Evolutionary conservation across 2,797 vertebrate genomes (phyloP), one percentile per base, ranked within the genome.

Genomic region (Myiothlypis chrysogaster): DNA sequence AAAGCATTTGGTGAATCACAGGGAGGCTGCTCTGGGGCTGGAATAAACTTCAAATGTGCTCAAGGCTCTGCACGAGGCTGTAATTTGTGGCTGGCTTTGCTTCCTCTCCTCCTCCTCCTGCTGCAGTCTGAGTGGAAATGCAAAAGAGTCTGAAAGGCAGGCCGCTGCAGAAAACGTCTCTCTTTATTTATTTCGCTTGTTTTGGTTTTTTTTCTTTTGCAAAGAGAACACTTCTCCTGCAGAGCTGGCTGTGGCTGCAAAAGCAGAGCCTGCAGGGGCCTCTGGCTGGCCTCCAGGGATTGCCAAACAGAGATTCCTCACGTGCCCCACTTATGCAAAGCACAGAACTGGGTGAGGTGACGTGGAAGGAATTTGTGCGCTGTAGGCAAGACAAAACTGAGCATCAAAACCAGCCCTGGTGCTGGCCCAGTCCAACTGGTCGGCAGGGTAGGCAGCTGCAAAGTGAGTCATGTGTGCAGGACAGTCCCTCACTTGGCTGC

Each of bases 211-310:
- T 44, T 35, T 8, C 18, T 63, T 63, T 56, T 28, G 5, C 43
- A 35, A 50, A 30, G 27, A 80, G 34, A 91, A 25, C 22, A 2
- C 6, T 81, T 75, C 18, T 89, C 52, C 75, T 0, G 10, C 39
- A 19, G 65, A 84, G 64, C 50, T 83, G 75, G 53, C 47, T 82
- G 80, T 0, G 1, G 44, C 82, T 85, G 85, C 76, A 91, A 91
- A 91, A 91, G 2, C 77, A 79, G 86, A 73, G 93, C 88, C 94
- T 79, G 80, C 88, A 89, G 90, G 91, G 89, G 89, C 82, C 92
- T 85, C 93, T 95, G 94, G 89, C 94, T 61, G 53, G 39, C n/a
- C 79, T 94, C 92, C 83, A 1, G 0, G 56, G 57, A 85, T 92
- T 97, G 82, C 92, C 81, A 85, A 90, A 96, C 34, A 63, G 60